Conservation (phyloP, 2,888 invertebrate genomes). For the Hemithea aestivaria region DNA sequence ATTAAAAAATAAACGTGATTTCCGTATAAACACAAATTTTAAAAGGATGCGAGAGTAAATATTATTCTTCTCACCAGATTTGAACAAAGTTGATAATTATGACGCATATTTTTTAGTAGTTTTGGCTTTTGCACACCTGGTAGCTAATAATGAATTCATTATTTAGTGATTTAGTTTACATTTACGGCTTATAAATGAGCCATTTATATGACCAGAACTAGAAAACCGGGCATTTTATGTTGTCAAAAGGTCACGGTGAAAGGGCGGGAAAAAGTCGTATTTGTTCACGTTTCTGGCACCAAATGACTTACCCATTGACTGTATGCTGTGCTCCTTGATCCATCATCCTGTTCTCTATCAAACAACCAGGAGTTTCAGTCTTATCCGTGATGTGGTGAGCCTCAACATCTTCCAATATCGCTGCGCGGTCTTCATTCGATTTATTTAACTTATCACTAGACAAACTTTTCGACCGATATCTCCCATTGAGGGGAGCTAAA, state of each 20-base stretch:
- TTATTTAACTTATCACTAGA: slow-evolving; percentile 75
- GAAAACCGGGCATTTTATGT: not conserved
- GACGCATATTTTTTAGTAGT: too few relatives aligned
- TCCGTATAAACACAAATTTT: too few relatives aligned
- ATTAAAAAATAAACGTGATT: too few relatives aligned
- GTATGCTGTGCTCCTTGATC: slow-evolving; percentile 44
- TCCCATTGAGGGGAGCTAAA: slow-evolving; percentile 55
- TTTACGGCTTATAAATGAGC: too few relatives aligned
- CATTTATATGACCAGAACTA: too few relatives aligned
- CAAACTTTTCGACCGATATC: slow-evolving; percentile 70
- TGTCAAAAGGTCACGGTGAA: slow-evolving; percentile 2
- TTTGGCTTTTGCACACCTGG: too few relatives aligned
- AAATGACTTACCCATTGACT: slow-evolving; percentile 51
- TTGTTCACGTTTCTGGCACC: not conserved
- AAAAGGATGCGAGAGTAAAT: too few relatives aligned
- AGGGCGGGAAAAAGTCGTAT: slow-evolving; percentile 5
- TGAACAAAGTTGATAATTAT: too few relatives aligned
- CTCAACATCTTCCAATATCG: slow-evolving; percentile 69
- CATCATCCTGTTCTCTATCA: slow-evolving; percentile 54
- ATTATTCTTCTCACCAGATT: too few relatives aligned
- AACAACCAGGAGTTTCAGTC: slow-evolving; percentile 67
- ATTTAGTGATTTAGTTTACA: too few relatives aligned
- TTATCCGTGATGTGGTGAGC: slow-evolving; percentile 61
- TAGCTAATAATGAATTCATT: too few relatives aligned
- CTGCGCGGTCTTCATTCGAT: slow-evolving; percentile 65